Evolutionary conservation across 2,113 vertebrate species (phyloP), one percentile per base, ranked within the genome.

Genomic region (Grammomys dolichurus): DNA sequence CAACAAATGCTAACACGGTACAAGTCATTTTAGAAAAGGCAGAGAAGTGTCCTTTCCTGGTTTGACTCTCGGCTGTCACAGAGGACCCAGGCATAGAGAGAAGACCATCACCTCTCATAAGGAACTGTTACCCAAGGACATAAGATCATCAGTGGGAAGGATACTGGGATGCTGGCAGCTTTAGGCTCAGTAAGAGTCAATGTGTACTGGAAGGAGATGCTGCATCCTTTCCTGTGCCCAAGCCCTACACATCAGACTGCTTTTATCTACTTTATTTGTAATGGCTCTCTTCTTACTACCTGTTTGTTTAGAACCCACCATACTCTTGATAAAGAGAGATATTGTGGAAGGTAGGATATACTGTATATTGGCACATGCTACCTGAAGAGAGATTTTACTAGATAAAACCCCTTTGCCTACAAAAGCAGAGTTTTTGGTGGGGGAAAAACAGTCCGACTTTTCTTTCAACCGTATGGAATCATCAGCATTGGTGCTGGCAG

Each of bases 1-100:
- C 65, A 77, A 10, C 8, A 19, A 72, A 76, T 14, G 56, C 54
- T 54, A 58, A 89, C 28, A 91, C 46, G 5, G 73, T 58, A 75
- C 3, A 20, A n/a, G 33, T 58, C 89, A 65, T 14, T 20, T 90
- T 65, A 60, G 75, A 81, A 80, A 96, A 95, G 48, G 36, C 20
- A 11, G 85, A 90, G 75, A 70, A 90, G 77, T 92, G 12, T 48
- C 43, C 46, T 65, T 73, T 33, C 28, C 10, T 56, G 7, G 84
- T 56, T 92, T 87, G 93, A 90, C 70, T 91, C 26, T 54, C 48
- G 72, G 36, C 58, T 92, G 22, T n/a, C 40, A 73, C 48, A 75
- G 77, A 91, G 75, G 80, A 75, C 48, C 9, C 46, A 48, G 65
- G 28, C 46, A 60, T 6, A 26, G 40, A 43, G 80, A 91, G 69